Conservation (phyloP, 2,113 vertebrate genomes). For the Delphinapterus leucas region DNA sequence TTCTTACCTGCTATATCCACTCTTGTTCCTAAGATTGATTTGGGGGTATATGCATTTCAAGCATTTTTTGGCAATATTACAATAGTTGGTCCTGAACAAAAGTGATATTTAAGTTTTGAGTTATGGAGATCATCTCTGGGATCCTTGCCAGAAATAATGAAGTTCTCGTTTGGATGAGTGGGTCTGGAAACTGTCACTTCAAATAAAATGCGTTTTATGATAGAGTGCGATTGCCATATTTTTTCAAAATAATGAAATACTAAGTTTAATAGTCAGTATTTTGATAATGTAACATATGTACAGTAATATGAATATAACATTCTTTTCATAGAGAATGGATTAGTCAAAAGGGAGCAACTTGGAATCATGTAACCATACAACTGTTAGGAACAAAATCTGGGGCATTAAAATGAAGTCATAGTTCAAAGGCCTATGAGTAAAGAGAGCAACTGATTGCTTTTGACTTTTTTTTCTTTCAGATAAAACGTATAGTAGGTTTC, state of each 20-base stretch:
- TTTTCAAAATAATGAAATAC: slow-evolving; percentile 50
- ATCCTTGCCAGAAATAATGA: slow-evolving; percentile 54
- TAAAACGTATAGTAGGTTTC: background rate
- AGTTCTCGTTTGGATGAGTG: slow-evolving; percentile 29
- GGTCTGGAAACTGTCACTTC: slow-evolving; percentile 46
- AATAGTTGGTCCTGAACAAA: background rate
- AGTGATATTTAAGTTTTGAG: slow-evolving; percentile 40
- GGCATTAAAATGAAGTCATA: background rate
- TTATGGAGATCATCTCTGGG: slow-evolving; percentile 36
- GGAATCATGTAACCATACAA: background rate
- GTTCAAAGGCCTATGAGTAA: background rate
- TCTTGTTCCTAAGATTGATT: slow-evolving; percentile 11
- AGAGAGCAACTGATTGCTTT: background rate
- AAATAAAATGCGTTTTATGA: slow-evolving; percentile 17
- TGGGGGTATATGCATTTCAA: background rate
- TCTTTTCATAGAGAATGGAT: background rate
- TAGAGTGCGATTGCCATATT: background rate
- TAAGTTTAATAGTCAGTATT: slow-evolving; percentile 28
- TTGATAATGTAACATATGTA: background rate
- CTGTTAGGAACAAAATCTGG: background rate
- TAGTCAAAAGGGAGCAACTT: background rate
- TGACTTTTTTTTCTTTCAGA: background rate
- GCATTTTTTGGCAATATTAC: slow-evolving; percentile 19
- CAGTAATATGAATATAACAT: background rate
- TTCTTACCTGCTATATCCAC: background rate